Base-by-base conservation (phyloP, 2,797 vertebrate genomes). In the Eulemur coronatus region DNA sequence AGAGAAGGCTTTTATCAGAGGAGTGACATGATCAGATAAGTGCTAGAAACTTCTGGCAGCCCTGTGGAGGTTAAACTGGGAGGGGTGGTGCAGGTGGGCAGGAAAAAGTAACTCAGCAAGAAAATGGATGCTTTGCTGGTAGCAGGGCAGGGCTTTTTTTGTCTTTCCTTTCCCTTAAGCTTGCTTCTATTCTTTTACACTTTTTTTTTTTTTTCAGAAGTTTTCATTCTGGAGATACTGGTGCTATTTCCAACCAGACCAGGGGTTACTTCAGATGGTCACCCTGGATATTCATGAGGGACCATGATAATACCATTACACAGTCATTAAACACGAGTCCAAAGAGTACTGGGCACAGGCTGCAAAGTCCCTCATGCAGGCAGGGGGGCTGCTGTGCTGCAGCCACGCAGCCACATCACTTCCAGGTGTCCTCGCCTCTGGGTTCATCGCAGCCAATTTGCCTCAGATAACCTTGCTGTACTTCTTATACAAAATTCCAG, bases 1-100 rank as follows among this genome's bases (percentile, higher is more conserved):
- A 73, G 76, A 65, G 76, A 76, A 92, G 30, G 43, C 11, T 52
- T 89, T 28, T 69, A 85, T 55, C 70, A 81, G 35, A 35, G 57
- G 1, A 30, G 4, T 65, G 59, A 87, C 4, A n/a, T 5, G 84
- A 46, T 72, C 80, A 63, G 26, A 84, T 61, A 17, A 33, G 46
- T 2, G 7, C 57, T 35, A 43, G 81, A 87, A 76, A 85, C 22
- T 96, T 69, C 43, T 9, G 5, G 55, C 7, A 63, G 26, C 2
- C 38, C 6, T 3, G 0, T 5, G 46, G 46, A 73, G 43, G 15
- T 57, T 88, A 50, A 72, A 33, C 14, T n/a, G 14, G 67, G 65
- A 38, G 15, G 28, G 8, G 55, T 57, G 14, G 43, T 35, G 9
- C 1, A 1, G 14, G 9, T 7, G 38, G 50, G 46, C 24, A 24